phyloP scores from a whole-genome alignment of 1,140 invertebrate genomes.

The Ladona fulva region DNA sequence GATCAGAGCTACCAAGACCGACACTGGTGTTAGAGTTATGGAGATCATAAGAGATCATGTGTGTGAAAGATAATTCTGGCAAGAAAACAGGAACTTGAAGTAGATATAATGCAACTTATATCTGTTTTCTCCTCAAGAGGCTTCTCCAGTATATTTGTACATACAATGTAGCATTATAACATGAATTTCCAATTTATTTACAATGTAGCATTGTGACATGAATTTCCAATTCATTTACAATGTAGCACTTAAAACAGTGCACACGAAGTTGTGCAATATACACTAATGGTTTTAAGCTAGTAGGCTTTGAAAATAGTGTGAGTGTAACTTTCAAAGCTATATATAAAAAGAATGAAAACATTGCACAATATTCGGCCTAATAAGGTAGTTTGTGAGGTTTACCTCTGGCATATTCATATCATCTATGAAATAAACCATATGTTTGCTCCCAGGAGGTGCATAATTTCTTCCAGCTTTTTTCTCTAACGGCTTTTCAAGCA shows the following conservation, averaged over 20 bases:
- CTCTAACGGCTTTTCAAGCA: conserved; percentile 86
- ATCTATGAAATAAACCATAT: conserved; percentile 90
- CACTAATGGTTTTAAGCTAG: not conserved
- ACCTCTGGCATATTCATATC: conserved; percentile 95
- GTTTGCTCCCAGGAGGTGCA: conserved; percentile 83
- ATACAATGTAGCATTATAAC: not conserved
- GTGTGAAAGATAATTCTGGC: not conserved
- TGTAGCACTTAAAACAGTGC: not conserved
- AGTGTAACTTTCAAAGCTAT: not conserved
- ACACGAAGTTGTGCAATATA: not conserved
- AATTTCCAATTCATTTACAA: too few relatives aligned
- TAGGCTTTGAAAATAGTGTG: not conserved
- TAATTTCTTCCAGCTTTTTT: conserved; percentile 92
- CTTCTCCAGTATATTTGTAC: not conserved
- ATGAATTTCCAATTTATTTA: not conserved
- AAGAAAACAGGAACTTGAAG: not conserved
- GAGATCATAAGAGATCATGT: not conserved
- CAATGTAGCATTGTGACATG: too few relatives aligned
- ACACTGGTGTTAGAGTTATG: not conserved
- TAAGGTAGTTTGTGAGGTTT: conserved; percentile 3
- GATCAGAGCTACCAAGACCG: not conserved
- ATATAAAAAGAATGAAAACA: not conserved
- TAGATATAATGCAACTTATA: not conserved
- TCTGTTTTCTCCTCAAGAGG: not conserved
- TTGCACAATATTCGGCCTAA: not conserved